Evolutionary conservation across 37 sponge, comb jelly and placozoan species (phyloP), one percentile per base, ranked within the genome.

Genomic region (Chondrosia reniformis): DNA sequence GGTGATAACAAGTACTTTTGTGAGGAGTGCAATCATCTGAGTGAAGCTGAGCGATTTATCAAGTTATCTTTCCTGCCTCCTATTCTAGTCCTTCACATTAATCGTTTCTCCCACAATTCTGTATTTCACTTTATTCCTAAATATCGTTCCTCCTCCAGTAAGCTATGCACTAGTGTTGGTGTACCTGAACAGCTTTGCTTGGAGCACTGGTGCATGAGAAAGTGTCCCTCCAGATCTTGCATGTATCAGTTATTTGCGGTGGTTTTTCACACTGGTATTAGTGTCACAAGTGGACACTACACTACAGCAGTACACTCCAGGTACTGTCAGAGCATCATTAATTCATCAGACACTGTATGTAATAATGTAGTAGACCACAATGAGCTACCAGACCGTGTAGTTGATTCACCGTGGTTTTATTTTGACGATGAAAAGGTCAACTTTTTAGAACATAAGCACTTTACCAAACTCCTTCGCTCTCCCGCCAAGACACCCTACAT

Each of bases 271-370:
- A 76, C 76, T 45, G 92, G 92, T 22, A 38, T 52, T 36, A 71
- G 73, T 27, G 74, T 84, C 63, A 40, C 33, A 40, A 88, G 92
- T 69, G 92, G 92, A 0, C 92, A 91, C 74, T 91, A 91, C 66
- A 86, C 87, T 21, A 77, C 45, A 1, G 63, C 63, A 30, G 81
- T 80, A 36, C 72, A 43, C 42, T 69, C 72, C 44, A 5, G 43
- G 2, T 24, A 43, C 1, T 69, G 72, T 39, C 42, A 40, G 31
- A 13, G 22, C 28, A 25, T 5, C n/a, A 40, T 36, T 21, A 21
- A 2, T 2, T 2, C 2, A 25, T 24, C n/a, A 6, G 58, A 56
- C 2, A 28, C 25, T 3, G 25, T 6, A 3, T 28, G 58, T 28
- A 24, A 6, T 3, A 3, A 24, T 56, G 58, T 24, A 28, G 7